Evolutionary conservation across 2,113 vertebrate species (phyloP), one percentile per base, ranked within the genome.

Genomic region (Nesoenas mayeri): DNA sequence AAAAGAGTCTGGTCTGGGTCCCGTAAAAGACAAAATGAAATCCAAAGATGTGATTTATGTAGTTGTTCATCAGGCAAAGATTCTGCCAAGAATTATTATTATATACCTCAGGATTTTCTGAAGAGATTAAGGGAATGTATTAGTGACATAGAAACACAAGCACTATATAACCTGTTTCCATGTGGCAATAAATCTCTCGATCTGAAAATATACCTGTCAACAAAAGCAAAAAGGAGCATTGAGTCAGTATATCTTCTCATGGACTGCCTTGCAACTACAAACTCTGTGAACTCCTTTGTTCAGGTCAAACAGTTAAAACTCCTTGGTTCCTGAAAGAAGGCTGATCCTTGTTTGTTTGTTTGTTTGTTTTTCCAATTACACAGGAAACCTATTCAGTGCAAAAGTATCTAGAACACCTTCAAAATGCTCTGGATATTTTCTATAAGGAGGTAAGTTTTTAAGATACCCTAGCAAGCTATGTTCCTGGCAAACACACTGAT

Each of bases 381-480:
- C 96, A 99, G 99, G 97, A 95, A 29, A 36, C 95, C 12, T 62
- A 98, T 79, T 98, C 98, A 18, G 96, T 97, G 12, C 71, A 96
- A 85, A 98, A 98, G 15, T 99, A 98, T 51, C 87, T 97, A n/a
- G 81, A 85, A 74, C 97, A 99, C 79, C 92, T 99, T 89, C 98
- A 93, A 82, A 96, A 98, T 11, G 96, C 98, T 92, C 95, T 99
- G 97, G 98, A 99, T 93, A 95, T 99, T 36, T 97, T 99, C 69
- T 99, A 99, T 44, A 14, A 97, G 42, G 98, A 99, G 99, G 99
- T 99, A 98, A 96, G 96, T 29, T 79, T 84, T 93, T 51, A 84
- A 95, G 92, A 93, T 80, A 91, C 14, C n/a, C 24, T 83, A 87
- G 85, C 44, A 87, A 89, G 24, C 61, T 86, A 57, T 62, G 51